Evolutionary conservation across 2,888 invertebrate species (phyloP).

Genomic region (Chymomyza procnemis): DNA sequence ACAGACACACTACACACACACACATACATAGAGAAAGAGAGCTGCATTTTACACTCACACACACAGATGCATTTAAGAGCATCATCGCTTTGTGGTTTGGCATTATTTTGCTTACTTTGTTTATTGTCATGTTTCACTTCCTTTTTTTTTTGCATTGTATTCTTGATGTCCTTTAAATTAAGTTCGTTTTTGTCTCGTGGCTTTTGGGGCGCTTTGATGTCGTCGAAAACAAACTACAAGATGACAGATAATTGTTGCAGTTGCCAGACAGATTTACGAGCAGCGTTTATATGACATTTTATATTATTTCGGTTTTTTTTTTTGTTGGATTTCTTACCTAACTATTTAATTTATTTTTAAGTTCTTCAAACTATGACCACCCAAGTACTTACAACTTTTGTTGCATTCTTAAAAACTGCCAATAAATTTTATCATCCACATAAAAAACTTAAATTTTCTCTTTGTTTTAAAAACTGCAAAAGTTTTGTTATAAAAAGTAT

Average conservation of each 20-base stretch:
- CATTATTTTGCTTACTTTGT: conserved; percentile 9
- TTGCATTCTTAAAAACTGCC: no score
- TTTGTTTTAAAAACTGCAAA: no score
- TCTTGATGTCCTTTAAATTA: conserved; percentile 46
- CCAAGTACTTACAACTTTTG: no score
- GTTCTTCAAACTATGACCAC: no score
- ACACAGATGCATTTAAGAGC: neutral
- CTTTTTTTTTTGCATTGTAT: conserved; percentile 35
- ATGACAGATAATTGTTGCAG: conserved; percentile 28
- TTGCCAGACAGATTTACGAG: neutral
- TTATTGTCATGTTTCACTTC: conserved; percentile 6
- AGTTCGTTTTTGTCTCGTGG: conserved; percentile 40
- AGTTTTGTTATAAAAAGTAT: neutral
- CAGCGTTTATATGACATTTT: neutral
- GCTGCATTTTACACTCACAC: neutral
- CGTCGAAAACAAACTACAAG: conserved; percentile 25
- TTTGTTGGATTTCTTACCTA: no score
- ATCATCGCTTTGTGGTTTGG: neutral
- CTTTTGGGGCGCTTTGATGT: neutral
- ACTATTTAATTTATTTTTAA: no score
- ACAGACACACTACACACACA: neutral
- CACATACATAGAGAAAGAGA: neutral
- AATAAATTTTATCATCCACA: no score
- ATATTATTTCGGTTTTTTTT: no score
- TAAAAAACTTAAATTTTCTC: no score